Percentiles rank a stretch among this genome's conserved stretches.
These are phyloP conservation scores for Orussus abietinus DNA, from an alignment of 1,140 invertebrate genomes.

Conservation along the genomic window DNA sequence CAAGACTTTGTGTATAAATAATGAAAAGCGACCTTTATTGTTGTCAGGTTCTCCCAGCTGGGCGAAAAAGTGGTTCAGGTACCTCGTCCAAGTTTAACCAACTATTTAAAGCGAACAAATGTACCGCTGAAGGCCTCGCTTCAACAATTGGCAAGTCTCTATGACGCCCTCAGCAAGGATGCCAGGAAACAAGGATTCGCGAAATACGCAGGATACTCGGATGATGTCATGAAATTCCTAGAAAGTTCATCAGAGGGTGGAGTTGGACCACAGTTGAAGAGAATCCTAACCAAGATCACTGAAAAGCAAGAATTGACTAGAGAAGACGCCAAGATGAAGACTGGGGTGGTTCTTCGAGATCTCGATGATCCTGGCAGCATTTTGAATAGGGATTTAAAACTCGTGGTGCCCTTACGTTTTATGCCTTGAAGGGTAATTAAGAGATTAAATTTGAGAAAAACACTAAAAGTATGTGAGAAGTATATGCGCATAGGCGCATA, in stretches of 20 bases:
- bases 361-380: slow-evolving; percentile 33
- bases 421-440: slow-evolving; percentile 24
- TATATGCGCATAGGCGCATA: too few relatives aligned
- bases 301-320: slow-evolving; percentile 38
- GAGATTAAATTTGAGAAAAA: too few relatives aligned
- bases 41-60: slow-evolving; percentile 35
- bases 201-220: slow-evolving; percentile 40
- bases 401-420: slow-evolving; percentile 36
- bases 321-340: slow-evolving; percentile 35
- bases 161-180: slow-evolving; percentile 43
- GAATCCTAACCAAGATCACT: slow-evolving; percentile 34
- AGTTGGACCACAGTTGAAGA: slow-evolving; percentile 34
- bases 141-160: slow-evolving; percentile 37
- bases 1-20: too few relatives aligned
- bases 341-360: slow-evolving; percentile 22
- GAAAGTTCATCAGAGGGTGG: slow-evolving; percentile 36
- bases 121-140: slow-evolving; percentile 29
- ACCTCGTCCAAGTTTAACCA: slow-evolving; percentile 40
- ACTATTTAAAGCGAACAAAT: slow-evolving; percentile 33
- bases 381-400: slow-evolving; percentile 37
- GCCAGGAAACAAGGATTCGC: slow-evolving; percentile 44
- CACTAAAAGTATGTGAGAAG: too few relatives aligned
- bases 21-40: too few relatives aligned
- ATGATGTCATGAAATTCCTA: slow-evolving; percentile 33
- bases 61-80: slow-evolving; percentile 44